phyloP scores from a whole-genome alignment of 1,140 invertebrate species.

The Physella acuta region DNA sequence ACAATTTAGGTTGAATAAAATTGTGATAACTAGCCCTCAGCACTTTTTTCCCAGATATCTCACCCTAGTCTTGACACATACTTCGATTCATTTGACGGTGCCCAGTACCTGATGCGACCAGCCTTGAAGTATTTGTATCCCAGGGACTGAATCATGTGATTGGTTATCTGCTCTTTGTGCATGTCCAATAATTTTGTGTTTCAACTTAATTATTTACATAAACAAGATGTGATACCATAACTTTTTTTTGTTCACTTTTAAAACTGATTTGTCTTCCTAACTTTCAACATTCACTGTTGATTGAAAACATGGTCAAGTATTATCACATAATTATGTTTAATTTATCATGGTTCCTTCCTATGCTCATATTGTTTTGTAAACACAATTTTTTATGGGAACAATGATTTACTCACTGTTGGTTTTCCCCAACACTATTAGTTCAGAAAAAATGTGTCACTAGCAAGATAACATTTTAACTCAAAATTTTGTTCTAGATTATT shows the following conservation, averaged over 20 bases:
- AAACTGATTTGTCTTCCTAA: not conserved
- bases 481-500: no score
- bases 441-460: not conserved
- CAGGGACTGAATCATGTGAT: not conserved
- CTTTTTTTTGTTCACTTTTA: not conserved
- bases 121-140: constrained; percentile 25
- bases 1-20: no score
- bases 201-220: not conserved
- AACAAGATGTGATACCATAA: not conserved
- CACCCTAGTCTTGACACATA: constrained; percentile 57
- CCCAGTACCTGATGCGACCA: constrained; percentile 56
- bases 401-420: not conserved
- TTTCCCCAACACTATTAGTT: not conserved
- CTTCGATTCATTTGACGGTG: constrained; percentile 59
- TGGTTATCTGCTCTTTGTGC: no score
- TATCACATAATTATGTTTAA: not conserved
- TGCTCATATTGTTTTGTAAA: not conserved
- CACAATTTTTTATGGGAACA: not conserved
- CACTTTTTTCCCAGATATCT: constrained; percentile 43
- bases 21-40: no score
- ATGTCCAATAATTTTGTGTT: not conserved
- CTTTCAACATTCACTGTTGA: no score
- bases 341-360: not conserved
- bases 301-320: no score
- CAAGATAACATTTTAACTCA: not conserved